Evolutionary conservation across 2,113 vertebrate species (phyloP).

Genomic region (Antechinus stuartii): DNA sequence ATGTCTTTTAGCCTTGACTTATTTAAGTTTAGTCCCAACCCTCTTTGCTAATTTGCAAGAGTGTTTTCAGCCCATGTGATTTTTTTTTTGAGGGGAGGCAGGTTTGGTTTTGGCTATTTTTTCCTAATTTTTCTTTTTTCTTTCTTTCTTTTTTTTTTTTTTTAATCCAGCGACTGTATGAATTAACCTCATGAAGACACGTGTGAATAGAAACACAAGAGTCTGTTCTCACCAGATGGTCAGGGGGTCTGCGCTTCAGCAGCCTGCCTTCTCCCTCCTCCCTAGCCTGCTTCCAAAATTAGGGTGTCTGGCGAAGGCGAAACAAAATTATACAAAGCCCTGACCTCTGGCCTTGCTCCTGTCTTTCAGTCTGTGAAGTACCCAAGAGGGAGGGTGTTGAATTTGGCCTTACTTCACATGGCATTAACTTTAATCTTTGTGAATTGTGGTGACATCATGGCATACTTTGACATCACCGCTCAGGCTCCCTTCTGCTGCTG

Average conservation of each 20-base stretch:
- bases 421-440: constrained; percentile 80
- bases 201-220: constrained; percentile 34
- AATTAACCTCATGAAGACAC: constrained; percentile 50
- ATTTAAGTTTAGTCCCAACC: constrained; percentile 37
- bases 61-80: constrained; percentile 26
- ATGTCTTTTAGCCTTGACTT: constrained; percentile 60
- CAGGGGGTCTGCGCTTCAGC: constrained; percentile 52
- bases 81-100: background rate
- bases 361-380: constrained; percentile 73
- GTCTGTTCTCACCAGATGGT: constrained; percentile 66
- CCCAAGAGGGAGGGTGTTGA: constrained; percentile 76
- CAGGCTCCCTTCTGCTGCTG: constrained; percentile 69
- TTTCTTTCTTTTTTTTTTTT: constrained; percentile 39
- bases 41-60: constrained; percentile 39
- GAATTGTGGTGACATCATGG: constrained; percentile 77
- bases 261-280: constrained; percentile 63
- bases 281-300: constrained; percentile 65
- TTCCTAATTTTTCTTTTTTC: background rate
- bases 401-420: constrained; percentile 73
- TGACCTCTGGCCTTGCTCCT: constrained; percentile 69
- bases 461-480: constrained; percentile 74
- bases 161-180: constrained; percentile 60
- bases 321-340: constrained; percentile 76
- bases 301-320: constrained; percentile 70
- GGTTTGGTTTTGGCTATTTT: constrained; percentile 67